phyloP scores from a whole-genome alignment of 2,888 invertebrate genomes.

The Schizotus pectinicornis region DNA sequence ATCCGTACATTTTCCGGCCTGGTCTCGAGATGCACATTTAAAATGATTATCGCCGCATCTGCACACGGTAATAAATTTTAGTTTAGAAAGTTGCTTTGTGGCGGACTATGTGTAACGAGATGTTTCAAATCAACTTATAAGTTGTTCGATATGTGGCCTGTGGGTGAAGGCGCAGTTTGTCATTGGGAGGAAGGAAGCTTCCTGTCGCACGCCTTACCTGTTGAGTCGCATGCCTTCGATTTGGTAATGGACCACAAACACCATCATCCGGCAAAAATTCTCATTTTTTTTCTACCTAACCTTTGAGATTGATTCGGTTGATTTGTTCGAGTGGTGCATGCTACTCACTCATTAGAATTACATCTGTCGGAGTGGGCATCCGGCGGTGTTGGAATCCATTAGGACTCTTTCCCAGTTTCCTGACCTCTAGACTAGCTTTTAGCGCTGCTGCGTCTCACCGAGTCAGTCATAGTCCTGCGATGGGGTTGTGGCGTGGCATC shows the following conservation, averaged over 20 bases:
- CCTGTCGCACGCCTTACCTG: conserved; percentile 44
- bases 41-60: conserved; percentile 44
- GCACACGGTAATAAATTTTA: conserved; percentile 45
- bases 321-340: conserved; percentile 17
- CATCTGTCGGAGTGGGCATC: conserved; percentile 32
- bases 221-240: conserved; percentile 40
- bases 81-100: conserved; percentile 41
- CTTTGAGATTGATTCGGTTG: background rate
- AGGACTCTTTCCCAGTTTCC: conserved; percentile 33
- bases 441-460: background rate
- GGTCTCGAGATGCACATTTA: conserved; percentile 47
- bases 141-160: conserved; percentile 42
- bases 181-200: conserved; percentile 41
- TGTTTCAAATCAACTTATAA: conserved; percentile 48
- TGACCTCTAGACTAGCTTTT: conserved; percentile 23
- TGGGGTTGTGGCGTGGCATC: conserved; percentile 22
- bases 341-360: conserved; percentile 33
- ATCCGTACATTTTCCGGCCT: conserved; percentile 15
- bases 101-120: conserved; percentile 38
- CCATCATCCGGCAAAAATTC: background rate
- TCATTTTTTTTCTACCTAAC: background rate
- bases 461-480: conserved; percentile 8
- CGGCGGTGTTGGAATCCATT: conserved; percentile 30
- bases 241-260: conserved; percentile 29
- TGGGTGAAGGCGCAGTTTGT: conserved; percentile 39